Base-by-base conservation (phyloP, 2,888 invertebrate genomes). In the Aplocera efformata region DNA sequence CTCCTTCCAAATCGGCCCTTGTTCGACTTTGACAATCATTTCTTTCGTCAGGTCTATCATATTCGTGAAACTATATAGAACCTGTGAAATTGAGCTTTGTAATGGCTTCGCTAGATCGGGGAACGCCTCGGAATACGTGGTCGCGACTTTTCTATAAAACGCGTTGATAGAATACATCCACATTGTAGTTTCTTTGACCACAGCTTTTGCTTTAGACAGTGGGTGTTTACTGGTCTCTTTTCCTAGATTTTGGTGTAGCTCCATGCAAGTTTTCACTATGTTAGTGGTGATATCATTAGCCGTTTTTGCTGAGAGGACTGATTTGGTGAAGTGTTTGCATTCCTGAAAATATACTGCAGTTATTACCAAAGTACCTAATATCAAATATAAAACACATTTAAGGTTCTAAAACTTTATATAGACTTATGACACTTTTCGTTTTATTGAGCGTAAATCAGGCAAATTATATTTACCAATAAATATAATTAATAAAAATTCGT, bases 41-140 rank as follows among this genome's bases (percentile, higher is more conserved):
- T 91, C 90, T 31, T 68, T 78, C 1, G 91, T 71, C 29, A 91
- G 71, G 35, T 90, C 88, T 30, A 88, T 89, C 10, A 93, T 61
- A 7, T 89, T 70, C 26, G 89, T 90, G 10, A 93, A 77, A 1
- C 94, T 93, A 50, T 91, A 91, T 1, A 90, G 78, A 43, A 94
- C 89, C 78, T 94, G 92, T 0, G 91, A 88, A 5, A 95, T 68
- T 0, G 93, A 92, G 38, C 90, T 86, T 32, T 93, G 83, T 9
- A 96, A 77, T 0, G 96, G 95, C 44, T 91, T 89, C 0, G 93
- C 90, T 34, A 97, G 83, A 69, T 97, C 97, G 0, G 94, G 93
- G 66, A 95, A 96, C n/a, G 91, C 91, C 1, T 90, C 82, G 0
- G 90, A 79, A 64, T 91, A 94, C 0, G 72, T 74, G 1, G 62